These are phyloP conservation scores for Rattus rattus DNA, from an alignment of 2,113 vertebrate genomes.

Conservation along the genomic window DNA sequence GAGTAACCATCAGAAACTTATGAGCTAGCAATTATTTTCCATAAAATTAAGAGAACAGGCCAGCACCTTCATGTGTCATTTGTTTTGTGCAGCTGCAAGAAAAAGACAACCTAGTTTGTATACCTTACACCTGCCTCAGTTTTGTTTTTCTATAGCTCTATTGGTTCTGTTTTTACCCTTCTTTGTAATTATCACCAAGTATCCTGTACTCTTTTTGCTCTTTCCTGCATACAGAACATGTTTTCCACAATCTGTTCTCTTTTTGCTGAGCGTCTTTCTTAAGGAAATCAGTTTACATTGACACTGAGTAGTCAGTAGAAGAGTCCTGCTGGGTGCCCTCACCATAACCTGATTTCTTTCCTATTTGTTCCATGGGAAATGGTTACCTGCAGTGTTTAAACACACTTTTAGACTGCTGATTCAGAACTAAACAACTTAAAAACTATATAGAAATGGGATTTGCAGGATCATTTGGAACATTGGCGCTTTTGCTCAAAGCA, in stretches of 20 bases:
- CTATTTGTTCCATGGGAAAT: slow-evolving; percentile 89
- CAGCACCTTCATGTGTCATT: slow-evolving; percentile 70
- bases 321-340: slow-evolving; percentile 89
- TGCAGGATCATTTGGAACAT: slow-evolving; percentile 82
- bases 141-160: slow-evolving; percentile 76
- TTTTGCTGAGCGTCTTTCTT: slow-evolving; percentile 89
- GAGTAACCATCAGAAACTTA: slow-evolving; percentile 77
- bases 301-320: slow-evolving; percentile 88
- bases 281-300: slow-evolving; percentile 90
- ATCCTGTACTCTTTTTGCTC: slow-evolving; percentile 85
- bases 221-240: slow-evolving; percentile 90
- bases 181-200: slow-evolving; percentile 88
- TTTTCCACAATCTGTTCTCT: slow-evolving; percentile 91
- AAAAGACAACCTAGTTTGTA: slow-evolving; percentile 71
- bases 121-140: slow-evolving; percentile 75
- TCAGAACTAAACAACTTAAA: slow-evolving; percentile 88
- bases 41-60: slow-evolving; percentile 71
- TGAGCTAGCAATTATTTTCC: slow-evolving; percentile 78
- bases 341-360: slow-evolving; percentile 91
- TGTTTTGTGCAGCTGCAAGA: slow-evolving; percentile 75
- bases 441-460: slow-evolving; percentile 85
- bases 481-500: slow-evolving; percentile 81
- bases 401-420: slow-evolving; percentile 88
- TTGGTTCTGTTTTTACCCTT: slow-evolving; percentile 46
- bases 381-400: slow-evolving; percentile 88